phyloP scores from a whole-genome alignment of 2,888 invertebrate species.

The Parochlus steinenii region DNA sequence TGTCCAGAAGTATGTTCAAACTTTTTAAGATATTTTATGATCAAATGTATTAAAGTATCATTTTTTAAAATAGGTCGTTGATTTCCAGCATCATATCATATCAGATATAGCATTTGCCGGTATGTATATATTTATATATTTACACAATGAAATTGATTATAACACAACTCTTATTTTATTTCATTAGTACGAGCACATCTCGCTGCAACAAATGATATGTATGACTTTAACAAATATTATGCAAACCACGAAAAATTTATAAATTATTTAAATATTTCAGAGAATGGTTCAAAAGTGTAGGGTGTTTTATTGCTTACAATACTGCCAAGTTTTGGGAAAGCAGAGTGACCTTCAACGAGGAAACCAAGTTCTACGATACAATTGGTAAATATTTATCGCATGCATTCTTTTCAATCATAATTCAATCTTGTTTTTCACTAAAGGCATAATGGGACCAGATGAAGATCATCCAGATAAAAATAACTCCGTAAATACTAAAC shows the following conservation, averaged over 20 bases:
- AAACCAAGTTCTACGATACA: constrained; percentile 33
- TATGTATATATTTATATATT: too few relatives aligned
- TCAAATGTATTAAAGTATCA: too few relatives aligned
- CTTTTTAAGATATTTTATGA: too few relatives aligned
- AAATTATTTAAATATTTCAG: constrained; percentile 15
- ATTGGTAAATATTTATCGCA: constrained; percentile 25
- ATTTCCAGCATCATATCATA: constrained; percentile 40
- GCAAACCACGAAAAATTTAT: background rate
- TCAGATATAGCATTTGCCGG: constrained; percentile 39
- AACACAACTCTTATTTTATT: too few relatives aligned
- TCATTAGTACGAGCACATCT: constrained; percentile 23
- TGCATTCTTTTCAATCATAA: background rate
- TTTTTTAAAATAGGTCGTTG: too few relatives aligned
- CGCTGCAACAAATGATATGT: constrained; percentile 20
- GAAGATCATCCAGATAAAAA: constrained; percentile 40
- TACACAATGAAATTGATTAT: too few relatives aligned
- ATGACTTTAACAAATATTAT: constrained; percentile 19
- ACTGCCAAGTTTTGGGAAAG: constrained; percentile 43
- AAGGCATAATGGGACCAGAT: constrained; percentile 46
- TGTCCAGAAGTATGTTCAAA: constrained; percentile 37
- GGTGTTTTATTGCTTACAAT: constrained; percentile 37
- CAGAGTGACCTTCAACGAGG: constrained; percentile 34
- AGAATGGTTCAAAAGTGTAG: constrained; percentile 31
- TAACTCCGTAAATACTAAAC: constrained; percentile 42
- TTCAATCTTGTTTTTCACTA: constrained; percentile 14